Evolutionary conservation across 2,797 vertebrate species (phyloP).

Genomic region (Botia almorhae): DNA sequence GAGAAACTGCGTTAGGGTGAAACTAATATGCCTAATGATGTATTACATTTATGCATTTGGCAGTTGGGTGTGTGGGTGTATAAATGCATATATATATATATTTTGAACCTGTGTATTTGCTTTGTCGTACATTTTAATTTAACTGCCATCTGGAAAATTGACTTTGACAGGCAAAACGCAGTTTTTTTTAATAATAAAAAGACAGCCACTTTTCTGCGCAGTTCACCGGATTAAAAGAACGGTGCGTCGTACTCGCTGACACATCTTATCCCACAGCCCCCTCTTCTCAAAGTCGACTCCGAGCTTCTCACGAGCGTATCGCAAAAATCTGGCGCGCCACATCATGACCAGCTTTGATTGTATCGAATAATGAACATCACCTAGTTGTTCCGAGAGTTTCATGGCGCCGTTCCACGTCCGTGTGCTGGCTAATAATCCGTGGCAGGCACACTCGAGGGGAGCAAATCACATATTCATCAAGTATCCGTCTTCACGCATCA

Average conservation of each 20-base stretch:
- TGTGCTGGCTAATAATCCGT: slow-evolving; percentile 32
- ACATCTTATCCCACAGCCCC: background rate
- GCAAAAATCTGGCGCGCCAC: background rate
- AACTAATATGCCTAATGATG: background rate
- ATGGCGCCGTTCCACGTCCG: background rate
- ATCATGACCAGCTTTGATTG: background rate
- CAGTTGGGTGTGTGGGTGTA: too few relatives aligned
- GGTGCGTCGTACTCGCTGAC: too few relatives aligned
- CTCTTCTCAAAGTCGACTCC: too few relatives aligned
- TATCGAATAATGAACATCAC: slow-evolving; percentile 16
- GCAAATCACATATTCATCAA: slow-evolving; percentile 31
- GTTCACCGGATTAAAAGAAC: too few relatives aligned
- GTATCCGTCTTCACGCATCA: slow-evolving; percentile 20
- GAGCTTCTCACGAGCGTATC: background rate
- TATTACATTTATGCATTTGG: background rate
- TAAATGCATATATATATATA: too few relatives aligned
- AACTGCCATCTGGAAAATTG: too few relatives aligned
- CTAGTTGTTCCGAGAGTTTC: slow-evolving; percentile 16
- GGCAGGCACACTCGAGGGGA: slow-evolving; percentile 22
- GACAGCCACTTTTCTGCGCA: too few relatives aligned
- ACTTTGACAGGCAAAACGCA: too few relatives aligned
- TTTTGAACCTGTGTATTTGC: too few relatives aligned
- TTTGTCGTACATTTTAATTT: too few relatives aligned
- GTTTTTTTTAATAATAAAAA: too few relatives aligned
- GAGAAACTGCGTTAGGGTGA: background rate